Conservation (phyloP, 2,113 vertebrate genomes). For the Fregetta grallaria region DNA sequence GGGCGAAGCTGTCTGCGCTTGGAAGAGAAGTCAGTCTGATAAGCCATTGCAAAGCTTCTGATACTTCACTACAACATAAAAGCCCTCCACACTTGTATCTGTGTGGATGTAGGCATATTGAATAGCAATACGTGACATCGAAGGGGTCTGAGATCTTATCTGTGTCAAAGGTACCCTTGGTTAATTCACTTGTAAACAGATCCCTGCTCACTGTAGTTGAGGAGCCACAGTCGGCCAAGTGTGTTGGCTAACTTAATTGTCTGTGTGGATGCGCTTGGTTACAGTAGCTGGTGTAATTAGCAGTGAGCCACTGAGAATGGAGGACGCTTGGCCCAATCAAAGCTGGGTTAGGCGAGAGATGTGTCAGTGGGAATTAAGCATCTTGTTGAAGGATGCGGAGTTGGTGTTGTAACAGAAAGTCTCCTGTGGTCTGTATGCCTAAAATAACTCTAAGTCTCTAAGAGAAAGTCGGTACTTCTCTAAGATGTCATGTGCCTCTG, state of each 20-base stretch:
- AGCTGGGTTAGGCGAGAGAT: not conserved
- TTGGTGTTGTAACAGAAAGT: not conserved
- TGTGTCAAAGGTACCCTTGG: not conserved
- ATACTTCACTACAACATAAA: fast-evolving
- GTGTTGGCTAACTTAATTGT: not conserved
- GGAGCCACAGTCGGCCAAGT: not conserved
- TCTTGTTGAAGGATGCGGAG: fast-evolving
- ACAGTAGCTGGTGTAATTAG: not conserved
- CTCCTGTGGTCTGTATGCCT: not conserved
- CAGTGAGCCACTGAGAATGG: not conserved
- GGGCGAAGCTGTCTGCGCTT: fast-evolving
- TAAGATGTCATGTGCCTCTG: not conserved
- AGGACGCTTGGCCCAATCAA: not conserved
- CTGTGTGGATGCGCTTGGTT: fast-evolving
- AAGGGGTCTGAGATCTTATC: not conserved
- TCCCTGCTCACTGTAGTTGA: not conserved
- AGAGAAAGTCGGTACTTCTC: not conserved
- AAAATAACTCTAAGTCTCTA: not conserved
- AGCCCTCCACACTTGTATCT: fast-evolving
- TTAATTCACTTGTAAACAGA: not conserved
- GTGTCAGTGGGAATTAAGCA: not conserved
- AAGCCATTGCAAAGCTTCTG: fast-evolving
- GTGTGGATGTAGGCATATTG: not conserved
- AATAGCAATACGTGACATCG: not conserved
- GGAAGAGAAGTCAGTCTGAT: not conserved